Conservation (phyloP, 2,113 vertebrate genomes). For the Ovis aries region DNA sequence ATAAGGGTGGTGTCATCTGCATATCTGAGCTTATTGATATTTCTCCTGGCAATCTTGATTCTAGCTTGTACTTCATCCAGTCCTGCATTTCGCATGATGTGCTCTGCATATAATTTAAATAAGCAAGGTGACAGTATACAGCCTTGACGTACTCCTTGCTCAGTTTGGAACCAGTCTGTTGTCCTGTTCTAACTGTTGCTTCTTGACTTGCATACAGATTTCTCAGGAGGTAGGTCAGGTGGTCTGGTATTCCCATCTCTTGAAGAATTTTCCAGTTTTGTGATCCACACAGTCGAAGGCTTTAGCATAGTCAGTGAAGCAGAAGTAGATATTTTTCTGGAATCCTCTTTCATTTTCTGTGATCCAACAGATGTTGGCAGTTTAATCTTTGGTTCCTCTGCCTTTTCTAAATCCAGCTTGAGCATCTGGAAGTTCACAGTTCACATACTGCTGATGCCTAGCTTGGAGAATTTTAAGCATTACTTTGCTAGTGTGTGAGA, state of each 20-base stretch:
- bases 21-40: background rate
- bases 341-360: background rate
- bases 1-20: background rate
- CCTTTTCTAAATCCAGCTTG: background rate
- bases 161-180: background rate
- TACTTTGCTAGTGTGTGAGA: background rate
- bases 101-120: background rate
- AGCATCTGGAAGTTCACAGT: background rate
- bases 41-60: background rate
- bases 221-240: background rate
- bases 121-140: background rate
- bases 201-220: background rate
- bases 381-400: background rate
- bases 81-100: background rate
- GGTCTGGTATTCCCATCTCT: background rate
- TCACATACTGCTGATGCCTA: background rate
- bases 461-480: background rate
- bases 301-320: background rate
- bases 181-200: background rate
- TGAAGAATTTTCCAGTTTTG: background rate
- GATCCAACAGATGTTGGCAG: rapidly evolving
- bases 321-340: background rate
- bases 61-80: background rate
- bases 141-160: background rate
- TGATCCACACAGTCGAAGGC: background rate